Evolutionary conservation across 2,113 vertebrate genomes (phyloP).

Genomic region (Sciurus niger): DNA sequence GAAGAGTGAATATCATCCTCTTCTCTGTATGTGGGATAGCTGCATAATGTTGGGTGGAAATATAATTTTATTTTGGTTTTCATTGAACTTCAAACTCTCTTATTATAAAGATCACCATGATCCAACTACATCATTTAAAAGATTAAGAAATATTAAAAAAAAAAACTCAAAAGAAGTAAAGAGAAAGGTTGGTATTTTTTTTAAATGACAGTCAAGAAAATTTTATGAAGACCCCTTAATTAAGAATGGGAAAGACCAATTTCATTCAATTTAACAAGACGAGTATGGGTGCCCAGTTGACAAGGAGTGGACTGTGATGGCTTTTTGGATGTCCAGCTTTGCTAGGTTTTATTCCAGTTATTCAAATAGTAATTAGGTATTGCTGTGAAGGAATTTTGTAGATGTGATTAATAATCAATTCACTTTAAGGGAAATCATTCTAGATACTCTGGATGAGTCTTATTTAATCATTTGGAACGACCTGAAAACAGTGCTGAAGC

Average conservation of each 20-base stretch:
- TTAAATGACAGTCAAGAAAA: background rate
- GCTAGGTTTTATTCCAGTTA: background rate
- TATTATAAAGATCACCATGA: slow-evolving; percentile 62
- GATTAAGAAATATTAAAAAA: slow-evolving; percentile 48
- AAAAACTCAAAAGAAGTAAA: slow-evolving; percentile 15
- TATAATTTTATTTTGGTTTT: background rate
- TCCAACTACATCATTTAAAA: slow-evolving; percentile 69
- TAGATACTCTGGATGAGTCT: slow-evolving; percentile 19
- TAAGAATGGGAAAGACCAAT: background rate
- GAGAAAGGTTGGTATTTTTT: slow-evolving; percentile 22
- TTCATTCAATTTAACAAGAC: background rate
- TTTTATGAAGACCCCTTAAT: slow-evolving; percentile 36
- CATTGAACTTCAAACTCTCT: slow-evolving; percentile 66
- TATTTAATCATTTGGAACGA: background rate
- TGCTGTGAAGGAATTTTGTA: slow-evolving; percentile 8
- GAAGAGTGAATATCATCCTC: background rate
- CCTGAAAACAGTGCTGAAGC: background rate
- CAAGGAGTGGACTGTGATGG: background rate
- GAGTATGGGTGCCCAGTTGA: background rate
- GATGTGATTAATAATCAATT: slow-evolving; percentile 28
- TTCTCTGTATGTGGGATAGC: background rate
- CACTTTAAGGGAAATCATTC: background rate
- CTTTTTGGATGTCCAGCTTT: background rate
- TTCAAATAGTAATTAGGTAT: slow-evolving; percentile 13
- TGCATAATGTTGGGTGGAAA: background rate